Evolutionary conservation across 2,888 invertebrate genomes (phyloP).

Genomic region (Cantharis rustica): DNA sequence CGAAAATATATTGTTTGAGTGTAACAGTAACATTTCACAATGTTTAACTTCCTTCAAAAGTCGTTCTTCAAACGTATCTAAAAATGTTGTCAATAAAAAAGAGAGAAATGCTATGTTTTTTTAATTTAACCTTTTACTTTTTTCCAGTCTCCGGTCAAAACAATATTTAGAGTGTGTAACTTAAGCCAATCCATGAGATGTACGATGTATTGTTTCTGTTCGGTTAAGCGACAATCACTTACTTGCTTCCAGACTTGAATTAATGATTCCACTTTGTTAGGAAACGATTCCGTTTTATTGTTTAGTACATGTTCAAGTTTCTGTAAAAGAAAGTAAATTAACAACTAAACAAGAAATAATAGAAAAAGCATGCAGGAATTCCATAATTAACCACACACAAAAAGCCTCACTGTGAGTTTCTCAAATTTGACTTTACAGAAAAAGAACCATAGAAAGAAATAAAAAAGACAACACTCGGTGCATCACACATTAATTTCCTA

Average conservation of each 20-base stretch:
- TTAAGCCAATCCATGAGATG: conserved; percentile 54
- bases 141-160: conserved; percentile 53
- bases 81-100: conserved; percentile 21
- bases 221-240: conserved; percentile 42
- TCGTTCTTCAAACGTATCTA: conserved; percentile 39
- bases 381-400: not conserved
- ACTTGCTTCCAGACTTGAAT: conserved; percentile 51
- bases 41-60: conserved; percentile 46
- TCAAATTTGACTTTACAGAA: not conserved
- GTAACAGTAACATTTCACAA: conserved; percentile 46
- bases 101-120: not conserved
- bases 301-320: conserved; percentile 50
- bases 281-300: conserved; percentile 47
- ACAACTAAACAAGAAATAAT: not conserved
- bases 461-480: not conserved
- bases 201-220: conserved; percentile 47
- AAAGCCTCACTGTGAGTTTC: not conserved
- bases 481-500: not conserved
- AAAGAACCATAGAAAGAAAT: not conserved
- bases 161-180: conserved; percentile 52
- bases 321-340: conserved; percentile 41
- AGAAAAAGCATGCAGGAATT: not conserved
- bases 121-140: conserved; percentile 45
- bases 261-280: conserved; percentile 47
- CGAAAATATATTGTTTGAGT: conserved; percentile 48